phyloP scores from a whole-genome alignment of 2,888 invertebrate genomes.

The Hypercompe scribonia region DNA sequence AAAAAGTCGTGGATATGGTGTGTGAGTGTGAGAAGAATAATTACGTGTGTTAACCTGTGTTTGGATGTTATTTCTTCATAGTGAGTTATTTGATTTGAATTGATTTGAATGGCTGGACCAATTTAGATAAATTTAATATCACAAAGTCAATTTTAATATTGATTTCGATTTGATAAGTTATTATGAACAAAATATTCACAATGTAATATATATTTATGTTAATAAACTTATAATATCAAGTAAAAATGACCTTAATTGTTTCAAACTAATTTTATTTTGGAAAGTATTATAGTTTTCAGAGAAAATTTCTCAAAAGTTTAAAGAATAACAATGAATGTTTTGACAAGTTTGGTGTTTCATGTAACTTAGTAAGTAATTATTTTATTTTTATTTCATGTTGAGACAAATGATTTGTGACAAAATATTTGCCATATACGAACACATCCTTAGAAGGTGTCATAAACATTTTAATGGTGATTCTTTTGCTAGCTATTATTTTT shows the following conservation, averaged over 20 bases:
- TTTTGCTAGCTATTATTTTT: slow-evolving; percentile 1
- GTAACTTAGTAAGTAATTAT: not conserved
- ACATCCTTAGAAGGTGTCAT: not conserved
- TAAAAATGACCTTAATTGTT: too few species aligned
- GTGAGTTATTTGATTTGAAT: too few species aligned
- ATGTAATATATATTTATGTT: too few species aligned
- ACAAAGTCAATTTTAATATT: not conserved
- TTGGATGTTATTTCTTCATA: too few species aligned
- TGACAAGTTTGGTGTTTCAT: not conserved
- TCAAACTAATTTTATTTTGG: too few species aligned
- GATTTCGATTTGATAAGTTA: too few species aligned
- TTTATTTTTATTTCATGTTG: not conserved
- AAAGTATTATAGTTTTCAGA: too few species aligned
- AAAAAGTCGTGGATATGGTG: not conserved
- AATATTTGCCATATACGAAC: not conserved
- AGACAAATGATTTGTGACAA: not conserved
- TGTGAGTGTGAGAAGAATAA: not conserved
- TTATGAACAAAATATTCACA: too few species aligned
- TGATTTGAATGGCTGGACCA: too few species aligned
- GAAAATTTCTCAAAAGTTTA: too few species aligned
- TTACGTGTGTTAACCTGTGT: too few species aligned
- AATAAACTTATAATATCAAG: too few species aligned
- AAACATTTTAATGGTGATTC: slow-evolving; percentile 1
- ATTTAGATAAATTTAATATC: not conserved
- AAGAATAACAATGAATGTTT: not conserved